These are phyloP conservation scores for Epizoanthus ramosus DNA, from an alignment of 92 coral and sea anemone genomes.

Conservation along the genomic window DNA sequence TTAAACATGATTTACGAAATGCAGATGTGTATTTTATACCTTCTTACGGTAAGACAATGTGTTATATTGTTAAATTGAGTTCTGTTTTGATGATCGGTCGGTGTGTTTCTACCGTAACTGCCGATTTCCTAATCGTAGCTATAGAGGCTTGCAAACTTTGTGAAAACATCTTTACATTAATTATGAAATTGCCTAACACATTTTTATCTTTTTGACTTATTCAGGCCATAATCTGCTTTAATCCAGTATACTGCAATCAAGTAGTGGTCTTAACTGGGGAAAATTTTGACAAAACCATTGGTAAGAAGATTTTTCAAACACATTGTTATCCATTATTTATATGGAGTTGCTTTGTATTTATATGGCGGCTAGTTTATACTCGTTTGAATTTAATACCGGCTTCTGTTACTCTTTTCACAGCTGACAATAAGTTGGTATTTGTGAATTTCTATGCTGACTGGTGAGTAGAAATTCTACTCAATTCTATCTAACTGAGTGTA, in stretches of 20 bases:
- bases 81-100: slow-evolving; percentile 23
- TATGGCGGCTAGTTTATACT: neutral
- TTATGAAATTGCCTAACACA: neutral
- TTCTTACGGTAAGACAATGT: slow-evolving; percentile 58
- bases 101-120: neutral
- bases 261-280: slow-evolving; percentile 65
- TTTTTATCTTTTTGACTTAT: slow-evolving; percentile 31
- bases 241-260: slow-evolving; percentile 54
- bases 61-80: slow-evolving; percentile 25
- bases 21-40: slow-evolving; percentile 68
- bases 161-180: slow-evolving; percentile 7
- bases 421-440: slow-evolving; percentile 79
- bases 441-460: slow-evolving; percentile 99
- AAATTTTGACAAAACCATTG: slow-evolving; percentile 76
- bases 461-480: slow-evolving; percentile 79
- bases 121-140: slow-evolving; percentile 16
- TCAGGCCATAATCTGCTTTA: slow-evolving; percentile 62
- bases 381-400: neutral
- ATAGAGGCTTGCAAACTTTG: slow-evolving; percentile 28
- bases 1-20: slow-evolving; percentile 63
- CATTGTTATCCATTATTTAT: slow-evolving; percentile 49
- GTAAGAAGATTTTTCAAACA: slow-evolving; percentile 51
- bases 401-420: slow-evolving; percentile 59
- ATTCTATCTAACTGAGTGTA: too few relatives aligned
- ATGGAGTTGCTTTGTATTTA: slow-evolving; percentile 39